Evolutionary conservation across 2,113 vertebrate genomes (phyloP), one percentile per base, ranked within the genome.

Genomic region (Clarias batrachus): DNA sequence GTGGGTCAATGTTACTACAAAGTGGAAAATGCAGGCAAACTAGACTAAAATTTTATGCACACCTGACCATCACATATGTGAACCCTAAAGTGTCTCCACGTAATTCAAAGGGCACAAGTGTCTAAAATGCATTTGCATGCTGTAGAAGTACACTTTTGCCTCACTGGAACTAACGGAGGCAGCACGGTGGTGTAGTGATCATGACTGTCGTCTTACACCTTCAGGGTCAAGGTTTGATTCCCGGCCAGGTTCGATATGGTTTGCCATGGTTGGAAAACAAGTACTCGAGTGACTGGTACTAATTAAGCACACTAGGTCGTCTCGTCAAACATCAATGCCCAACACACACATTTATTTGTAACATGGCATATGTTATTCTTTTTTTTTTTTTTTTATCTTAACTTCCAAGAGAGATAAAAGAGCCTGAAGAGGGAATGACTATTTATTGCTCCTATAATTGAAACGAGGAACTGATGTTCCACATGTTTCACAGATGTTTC

Each of bases 331-430:
- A 12, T 48, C 73, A 76, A 37, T 25, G 37, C n/a, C 52, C 1
- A 6, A 78, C 74, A 13, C 27, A 16, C 54, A 78, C 90, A 90
- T 89, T 89, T 90, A 90, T 89, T 90, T 92, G 83, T 88, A 80
- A 85, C 80, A 56, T 16, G 6, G 12, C 5, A 56, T 25, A 12
- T 2, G 25, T 13, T 78, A 2, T 30, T 14, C 17, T 17, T 52
- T 25, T 25, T 78, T 56, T 11, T 14, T 17, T 17, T 52, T 25
- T 52, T 78, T 56, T 19, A 54, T 59, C 54, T 79, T 79, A 59
- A 56, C 71, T 6, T 57, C 27, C 21, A 79, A 30, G 11, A 21
- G 7, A 59, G n/a, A 56, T 13, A 0, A 78, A 78, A n/a, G 7
- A 54, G 41, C 3, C 27, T 81, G 10, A 11, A 9, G 21, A 7